Evolutionary conservation across 2,113 vertebrate species (phyloP).

Genomic region (Boleophthalmus pectinirostris): DNA sequence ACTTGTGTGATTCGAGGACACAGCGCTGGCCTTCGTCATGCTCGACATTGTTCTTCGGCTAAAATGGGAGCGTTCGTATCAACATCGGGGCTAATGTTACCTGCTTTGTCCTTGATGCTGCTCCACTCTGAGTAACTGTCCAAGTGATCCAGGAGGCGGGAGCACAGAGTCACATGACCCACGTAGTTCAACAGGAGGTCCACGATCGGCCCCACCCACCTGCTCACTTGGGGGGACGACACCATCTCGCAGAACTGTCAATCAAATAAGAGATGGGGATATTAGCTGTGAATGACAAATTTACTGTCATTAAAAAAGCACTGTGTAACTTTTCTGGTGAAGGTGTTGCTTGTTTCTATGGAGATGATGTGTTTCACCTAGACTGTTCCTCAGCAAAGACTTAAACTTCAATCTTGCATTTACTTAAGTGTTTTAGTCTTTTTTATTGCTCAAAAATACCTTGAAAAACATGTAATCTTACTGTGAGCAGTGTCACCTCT

Average conservation of each 20-base stretch:
- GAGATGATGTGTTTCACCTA: too few species aligned
- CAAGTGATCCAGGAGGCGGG: slow-evolving; percentile 87
- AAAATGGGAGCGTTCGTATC: neutral
- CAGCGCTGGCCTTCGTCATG: neutral
- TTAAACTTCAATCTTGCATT: too few species aligned
- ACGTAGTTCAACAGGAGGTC: slow-evolving; percentile 92
- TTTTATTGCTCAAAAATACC: too few species aligned
- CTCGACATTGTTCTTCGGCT: neutral
- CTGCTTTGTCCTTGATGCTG: slow-evolving; percentile 87
- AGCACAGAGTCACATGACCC: slow-evolving; percentile 90
- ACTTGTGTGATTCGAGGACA: neutral
- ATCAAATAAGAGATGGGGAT: neutral
- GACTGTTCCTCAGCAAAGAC: too few species aligned
- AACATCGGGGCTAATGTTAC: slow-evolving; percentile 59
- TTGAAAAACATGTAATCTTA: too few species aligned
- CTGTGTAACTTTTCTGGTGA: too few species aligned
- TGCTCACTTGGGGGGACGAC: slow-evolving; percentile 80
- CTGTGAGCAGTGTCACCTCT: too few species aligned
- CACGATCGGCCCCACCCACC: slow-evolving; percentile 91
- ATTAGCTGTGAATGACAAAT: neutral
- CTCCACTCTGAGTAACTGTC: slow-evolving; percentile 90
- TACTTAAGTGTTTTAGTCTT: too few species aligned
- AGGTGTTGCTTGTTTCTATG: too few species aligned
- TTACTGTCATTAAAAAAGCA: neutral
- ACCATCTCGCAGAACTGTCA: slow-evolving; percentile 94